phyloP scores from a whole-genome alignment of 2,888 invertebrate genomes.

The Eugnorisma glareosa region DNA sequence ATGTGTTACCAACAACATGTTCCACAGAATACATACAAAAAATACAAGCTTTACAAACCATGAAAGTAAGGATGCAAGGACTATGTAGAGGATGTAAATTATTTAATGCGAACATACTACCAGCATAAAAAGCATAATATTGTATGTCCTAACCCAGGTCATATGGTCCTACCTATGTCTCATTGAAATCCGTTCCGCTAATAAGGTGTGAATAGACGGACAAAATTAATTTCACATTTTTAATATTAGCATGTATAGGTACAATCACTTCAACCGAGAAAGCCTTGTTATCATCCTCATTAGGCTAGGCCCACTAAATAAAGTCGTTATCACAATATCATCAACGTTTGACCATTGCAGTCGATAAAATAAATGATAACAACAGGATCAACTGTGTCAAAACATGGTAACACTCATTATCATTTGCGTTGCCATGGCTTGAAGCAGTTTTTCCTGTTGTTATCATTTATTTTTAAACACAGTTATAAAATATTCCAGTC shows the following conservation, averaged over 20 bases:
- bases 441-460: not conserved
- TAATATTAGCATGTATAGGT: not conserved
- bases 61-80: too few species aligned
- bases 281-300: not conserved
- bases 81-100: not conserved
- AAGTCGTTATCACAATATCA: conserved; percentile 13
- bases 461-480: not conserved
- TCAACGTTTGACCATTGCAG: not conserved
- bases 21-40: too few species aligned
- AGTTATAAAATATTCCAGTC: conserved; percentile 1
- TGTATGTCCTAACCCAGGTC: not conserved
- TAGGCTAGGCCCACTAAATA: not conserved
- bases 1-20: not conserved
- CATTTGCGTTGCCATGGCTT: not conserved
- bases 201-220: not conserved
- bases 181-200: not conserved
- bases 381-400: not conserved
- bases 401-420: not conserved
- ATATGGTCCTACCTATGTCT: not conserved
- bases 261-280: not conserved
- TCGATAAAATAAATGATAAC: conserved; percentile 37
- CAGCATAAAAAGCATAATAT: not conserved
- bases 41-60: not conserved
- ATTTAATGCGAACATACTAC: not conserved
- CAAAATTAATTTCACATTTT: not conserved